Evolutionary conservation across 2,888 invertebrate genomes (phyloP), one percentile per base, ranked within the genome.

Genomic region (Nymphalis c-album): DNA sequence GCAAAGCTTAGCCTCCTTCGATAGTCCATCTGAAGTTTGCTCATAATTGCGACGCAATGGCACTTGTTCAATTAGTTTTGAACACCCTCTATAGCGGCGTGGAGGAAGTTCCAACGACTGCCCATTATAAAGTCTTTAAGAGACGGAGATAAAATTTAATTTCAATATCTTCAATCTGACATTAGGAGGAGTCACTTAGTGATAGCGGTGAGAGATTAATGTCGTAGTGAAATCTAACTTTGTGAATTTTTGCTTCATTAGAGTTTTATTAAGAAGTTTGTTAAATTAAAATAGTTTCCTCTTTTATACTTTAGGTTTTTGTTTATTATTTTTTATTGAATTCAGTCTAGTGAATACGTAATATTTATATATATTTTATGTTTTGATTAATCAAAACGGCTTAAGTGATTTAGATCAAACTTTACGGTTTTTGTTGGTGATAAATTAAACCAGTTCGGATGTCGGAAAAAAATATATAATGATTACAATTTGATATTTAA

Each of bases 51-150:
- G 67, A 61, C 63, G 68, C 70, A 63, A 80, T 76, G 79, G 78
- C 76, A 77, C 74, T 80, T 77, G 79, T 82, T 83, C 82, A 81
- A 84, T 84, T 83, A 83, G 80, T 83, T 82, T 64, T 26, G 63
- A 67, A 70, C 67, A 64, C 55, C 46, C 67, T 64, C 60, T 63
- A 67, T 63, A 64, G 53, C 17, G 48, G 60, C 64, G 51, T 51
- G 55, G 63, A 58, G 53, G 59, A 70, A 70, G 50, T 70, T 70
- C 67, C 62, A 67, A 60, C 60, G 67, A 64, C 68, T 68, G 57
- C 67, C 82, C 79, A 84, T 86, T 84, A 83, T 80, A 83, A 85
- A 83, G 80, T 84, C 79, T 81, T 84, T 80, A 79, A 78, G 80
- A 78, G 75, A 74, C 71, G 62, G 70, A 80, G 81, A 86, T 85